phyloP scores from a whole-genome alignment of 2,113 vertebrate species.

The Dendropsophus ebraccatus region DNA sequence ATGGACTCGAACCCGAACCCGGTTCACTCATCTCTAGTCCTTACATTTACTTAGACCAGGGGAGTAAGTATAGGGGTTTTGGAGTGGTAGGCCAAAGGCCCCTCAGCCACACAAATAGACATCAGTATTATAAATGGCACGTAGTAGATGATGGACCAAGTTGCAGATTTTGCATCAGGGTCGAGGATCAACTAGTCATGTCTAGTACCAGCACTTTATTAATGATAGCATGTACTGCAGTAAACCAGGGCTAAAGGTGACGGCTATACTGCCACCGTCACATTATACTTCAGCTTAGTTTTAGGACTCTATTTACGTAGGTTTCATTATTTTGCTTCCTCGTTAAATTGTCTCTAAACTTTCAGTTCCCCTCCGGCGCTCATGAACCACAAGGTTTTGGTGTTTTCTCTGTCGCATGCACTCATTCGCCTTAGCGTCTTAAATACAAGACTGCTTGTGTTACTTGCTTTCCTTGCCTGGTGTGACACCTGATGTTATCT shows the following conservation, averaged over 20 bases:
- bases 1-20: too few relatives aligned
- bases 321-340: conserved; percentile 18
- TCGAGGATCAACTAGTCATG: too few relatives aligned
- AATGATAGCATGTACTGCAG: too few relatives aligned
- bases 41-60: too few relatives aligned
- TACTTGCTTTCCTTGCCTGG: not conserved
- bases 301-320: not conserved
- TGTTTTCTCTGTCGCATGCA: conserved; percentile 27
- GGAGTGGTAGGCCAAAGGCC: too few relatives aligned
- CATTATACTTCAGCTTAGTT: not conserved
- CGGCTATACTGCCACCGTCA: not conserved
- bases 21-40: too few relatives aligned
- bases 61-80: too few relatives aligned
- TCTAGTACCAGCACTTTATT: too few relatives aligned
- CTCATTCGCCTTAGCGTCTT: not conserved
- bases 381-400: conserved; percentile 43
- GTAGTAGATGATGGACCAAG: too few relatives aligned
- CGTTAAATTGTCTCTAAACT: not conserved
- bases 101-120: too few relatives aligned
- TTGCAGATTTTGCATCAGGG: too few relatives aligned
- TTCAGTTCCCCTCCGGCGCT: conserved; percentile 43
- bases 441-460: not conserved
- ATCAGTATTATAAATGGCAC: too few relatives aligned
- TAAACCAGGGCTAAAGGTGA: not conserved
- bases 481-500: not conserved